Evolutionary conservation across 1,140 invertebrate genomes (phyloP).

Genomic region (Hylaeus volcanicus): DNA sequence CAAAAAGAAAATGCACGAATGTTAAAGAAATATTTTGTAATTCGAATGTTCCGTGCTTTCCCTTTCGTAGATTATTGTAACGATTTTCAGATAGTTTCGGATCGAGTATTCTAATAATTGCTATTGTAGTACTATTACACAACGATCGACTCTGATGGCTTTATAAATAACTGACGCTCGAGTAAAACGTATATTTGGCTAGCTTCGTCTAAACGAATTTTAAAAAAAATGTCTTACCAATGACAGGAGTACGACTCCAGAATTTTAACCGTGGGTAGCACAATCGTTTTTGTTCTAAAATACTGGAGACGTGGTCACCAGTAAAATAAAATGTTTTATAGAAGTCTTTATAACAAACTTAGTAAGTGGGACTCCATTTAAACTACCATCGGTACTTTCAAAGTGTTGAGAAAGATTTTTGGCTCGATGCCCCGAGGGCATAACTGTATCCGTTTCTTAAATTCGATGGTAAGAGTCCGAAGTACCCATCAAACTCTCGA

Average conservation of each 20-base stretch:
- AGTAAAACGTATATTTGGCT: neutral
- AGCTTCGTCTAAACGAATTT: too few relatives aligned
- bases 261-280: too few relatives aligned
- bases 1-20: neutral
- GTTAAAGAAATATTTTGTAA: neutral
- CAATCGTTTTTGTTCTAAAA: too few relatives aligned
- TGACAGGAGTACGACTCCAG: too few relatives aligned
- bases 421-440: neutral
- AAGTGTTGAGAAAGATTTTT: conserved; percentile 12
- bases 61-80: neutral
- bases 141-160: neutral
- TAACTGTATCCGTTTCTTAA: neutral
- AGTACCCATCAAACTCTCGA: neutral
- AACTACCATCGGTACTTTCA: neutral
- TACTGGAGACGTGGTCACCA: too few relatives aligned
- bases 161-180: neutral
- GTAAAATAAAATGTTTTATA: too few relatives aligned
- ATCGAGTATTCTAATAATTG: neutral
- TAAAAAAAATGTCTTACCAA: too few relatives aligned
- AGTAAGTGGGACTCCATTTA: too few relatives aligned
- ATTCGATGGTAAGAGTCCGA: neutral
- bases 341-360: neutral
- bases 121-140: neutral
- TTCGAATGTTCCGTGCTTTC: neutral
- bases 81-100: neutral